Percentiles rank a stretch among this genome's conserved stretches.
Evolutionary conservation across 2,113 vertebrate species (phyloP).

Genomic region (Cheilinus undulatus): DNA sequence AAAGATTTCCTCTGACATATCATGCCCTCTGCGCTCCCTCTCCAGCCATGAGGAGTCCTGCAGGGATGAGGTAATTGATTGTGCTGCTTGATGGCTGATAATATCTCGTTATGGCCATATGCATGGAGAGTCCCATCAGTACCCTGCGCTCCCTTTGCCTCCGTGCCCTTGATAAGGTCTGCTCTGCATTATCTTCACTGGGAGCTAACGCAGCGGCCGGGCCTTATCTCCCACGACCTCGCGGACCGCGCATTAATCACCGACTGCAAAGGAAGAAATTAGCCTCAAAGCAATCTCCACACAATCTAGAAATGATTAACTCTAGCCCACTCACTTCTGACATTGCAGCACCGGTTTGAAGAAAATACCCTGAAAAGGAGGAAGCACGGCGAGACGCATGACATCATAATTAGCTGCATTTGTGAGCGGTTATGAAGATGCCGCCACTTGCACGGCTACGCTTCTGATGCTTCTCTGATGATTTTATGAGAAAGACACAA

Average conservation of each 20-base stretch:
- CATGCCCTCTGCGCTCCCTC: constrained; percentile 39
- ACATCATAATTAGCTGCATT: constrained; percentile 49
- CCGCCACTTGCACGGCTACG: background rate
- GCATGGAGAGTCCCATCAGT: constrained; percentile 60
- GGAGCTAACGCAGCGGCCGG: constrained; percentile 59
- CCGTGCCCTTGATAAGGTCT: constrained; percentile 81
- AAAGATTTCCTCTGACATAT: constrained; percentile 62
- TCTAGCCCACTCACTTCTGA: constrained; percentile 74
- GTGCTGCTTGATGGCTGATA: constrained; percentile 73
- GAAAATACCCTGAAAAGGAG: constrained; percentile 50
- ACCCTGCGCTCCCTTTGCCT: constrained; percentile 56
- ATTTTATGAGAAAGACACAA: constrained; percentile 36
- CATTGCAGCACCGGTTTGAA: constrained; percentile 62
- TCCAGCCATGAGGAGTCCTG: constrained; percentile 58
- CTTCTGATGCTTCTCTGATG: constrained; percentile 12
- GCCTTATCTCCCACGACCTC: constrained; percentile 81
- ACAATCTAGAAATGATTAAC: constrained; percentile 82
- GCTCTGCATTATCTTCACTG: constrained; percentile 79
- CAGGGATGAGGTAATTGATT: constrained; percentile 76
- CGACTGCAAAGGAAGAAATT: constrained; percentile 82
- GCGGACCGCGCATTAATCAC: constrained; percentile 82
- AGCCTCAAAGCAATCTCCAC: constrained; percentile 78
- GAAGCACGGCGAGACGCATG: constrained; percentile 3
- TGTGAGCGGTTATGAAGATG: constrained; percentile 24
- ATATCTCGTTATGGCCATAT: constrained; percentile 80